Evolutionary conservation across 2,113 vertebrate genomes (phyloP).

Genomic region (Urocolius indicus): DNA sequence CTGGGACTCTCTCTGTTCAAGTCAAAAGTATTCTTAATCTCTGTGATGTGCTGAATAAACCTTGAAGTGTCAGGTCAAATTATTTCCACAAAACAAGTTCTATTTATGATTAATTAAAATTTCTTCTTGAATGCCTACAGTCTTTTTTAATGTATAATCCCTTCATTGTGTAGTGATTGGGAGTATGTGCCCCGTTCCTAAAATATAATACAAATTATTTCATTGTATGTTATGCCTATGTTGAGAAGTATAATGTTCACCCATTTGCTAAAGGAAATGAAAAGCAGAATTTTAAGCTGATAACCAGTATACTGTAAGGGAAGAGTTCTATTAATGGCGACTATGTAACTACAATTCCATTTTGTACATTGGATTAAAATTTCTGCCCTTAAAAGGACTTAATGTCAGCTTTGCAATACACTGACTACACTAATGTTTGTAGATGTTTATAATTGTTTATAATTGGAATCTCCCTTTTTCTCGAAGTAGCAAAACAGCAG

Average conservation of each 20-base stretch:
- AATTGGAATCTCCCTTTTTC: background rate
- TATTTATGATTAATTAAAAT: constrained; percentile 83
- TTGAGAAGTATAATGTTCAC: background rate
- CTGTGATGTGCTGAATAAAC: constrained; percentile 80
- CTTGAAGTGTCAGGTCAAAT: constrained; percentile 78
- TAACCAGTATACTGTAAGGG: background rate
- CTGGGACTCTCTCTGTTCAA: constrained; percentile 72
- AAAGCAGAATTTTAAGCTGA: background rate
- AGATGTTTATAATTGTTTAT: background rate
- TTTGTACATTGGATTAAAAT: background rate
- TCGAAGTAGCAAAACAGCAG: background rate
- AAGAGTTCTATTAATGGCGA: background rate
- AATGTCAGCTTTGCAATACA: background rate
- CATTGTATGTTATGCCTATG: background rate
- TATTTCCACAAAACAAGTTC: constrained; percentile 77
- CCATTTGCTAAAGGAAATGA: constrained; percentile 33
- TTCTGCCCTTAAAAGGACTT: background rate
- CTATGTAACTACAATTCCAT: background rate
- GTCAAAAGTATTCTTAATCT: constrained; percentile 81
- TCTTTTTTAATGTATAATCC: constrained; percentile 75
- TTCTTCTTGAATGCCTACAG: constrained; percentile 78
- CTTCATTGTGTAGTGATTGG: constrained; percentile 71
- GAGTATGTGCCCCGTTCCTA: constrained; percentile 65
- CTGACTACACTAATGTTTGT: background rate
- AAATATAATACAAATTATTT: constrained; percentile 46